Evolutionary conservation across 2,113 vertebrate species (phyloP), one percentile per base, ranked within the genome.

Genomic region (Tyrannus savana): DNA sequence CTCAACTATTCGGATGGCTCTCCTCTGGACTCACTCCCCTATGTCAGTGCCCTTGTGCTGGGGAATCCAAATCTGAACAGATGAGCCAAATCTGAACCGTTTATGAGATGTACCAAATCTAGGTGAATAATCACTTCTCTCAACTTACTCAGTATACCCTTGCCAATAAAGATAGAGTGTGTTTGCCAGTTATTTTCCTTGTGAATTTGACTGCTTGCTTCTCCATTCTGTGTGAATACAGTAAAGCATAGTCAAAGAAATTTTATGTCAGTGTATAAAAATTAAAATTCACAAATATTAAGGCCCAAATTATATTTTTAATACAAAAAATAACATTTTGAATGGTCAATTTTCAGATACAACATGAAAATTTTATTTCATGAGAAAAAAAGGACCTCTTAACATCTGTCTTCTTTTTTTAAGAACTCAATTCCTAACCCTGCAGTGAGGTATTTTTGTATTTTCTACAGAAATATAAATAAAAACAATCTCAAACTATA

Each of bases 401-500:
- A 44, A 10, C 1, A 41, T 37, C 9, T 35, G 14, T 1, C 27
- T 73, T 67, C n/a, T 46, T 17, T 78, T 85, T 74, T 59, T 33
- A 37, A 50, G 14, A 76, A 56, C 25, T 66, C 1, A 0, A 2
- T 78, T 83, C 83, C 39, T 76, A 84, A 50, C 4, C 3, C 6
- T 39, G 2, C 5, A 46, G 2, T 16, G 12, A 46, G 3, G 8
- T 75, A 46, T n/a, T 50, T 8, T 14, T 74, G 66, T 39, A 14
- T 12, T 75, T 78, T 73, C 33, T 73, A 33, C 11, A 67, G 23
- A 73, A 9, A 19, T 37, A 67, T 12, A 41, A 82, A 84, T 17
- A 30, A 68, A 83, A 76, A 15, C 0, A 10, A 46, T 5, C 6
- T 2, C 5, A 69, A 58, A 39, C 0, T 0, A n/a, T 17, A 53